Evolutionary conservation across 2,113 vertebrate genomes (phyloP), one percentile per base, ranked within the genome.

Genomic region (Antechinus flavipes): DNA sequence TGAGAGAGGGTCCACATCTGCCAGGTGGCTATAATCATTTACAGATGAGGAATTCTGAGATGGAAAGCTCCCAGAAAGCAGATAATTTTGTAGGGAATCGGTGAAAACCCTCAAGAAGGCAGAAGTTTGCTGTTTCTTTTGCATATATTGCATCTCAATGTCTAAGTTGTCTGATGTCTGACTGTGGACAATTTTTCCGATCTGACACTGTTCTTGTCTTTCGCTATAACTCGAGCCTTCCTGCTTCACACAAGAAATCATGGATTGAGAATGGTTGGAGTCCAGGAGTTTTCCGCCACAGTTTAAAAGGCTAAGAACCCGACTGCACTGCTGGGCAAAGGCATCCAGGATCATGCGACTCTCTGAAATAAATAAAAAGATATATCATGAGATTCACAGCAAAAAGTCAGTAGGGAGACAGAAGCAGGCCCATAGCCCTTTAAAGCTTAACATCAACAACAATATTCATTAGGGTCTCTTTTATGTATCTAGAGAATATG

Each of bases 241-340:
- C 97, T 99, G 99, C 98, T 99, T 99, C 97, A 99, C 99, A 94
- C 98, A 99, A 89, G 99, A 99, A 98, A 99, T 98, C 97, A 99
- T 98, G 92, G 99, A 99, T 61, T 98, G 99, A 91, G 99, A 97
- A 90, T 98, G 98, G 92, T 93, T 98, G 97, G 99, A 98, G 97
- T 99, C 99, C 99, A 99, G 98, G 90, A 99, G 99, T 94, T 99
- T 99, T 92, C 99, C 99, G 91, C 99, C 99, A 97, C 98, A 99
- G 98, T 99, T 99, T 97, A 99, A 99, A 93, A 99, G 99, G 97
- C 99, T 99, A 96, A 99, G 99, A 94, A 99, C 99, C n/a, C 99
- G 99, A 98, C 99, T 99, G 98, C 99, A 99, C 84, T 99, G 99
- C 96, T 99, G 99, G 92, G 99, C 99, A 97, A 99, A 99, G 97